Base-by-base conservation (phyloP, 2,888 invertebrate species). In the Tholera decimalis region DNA sequence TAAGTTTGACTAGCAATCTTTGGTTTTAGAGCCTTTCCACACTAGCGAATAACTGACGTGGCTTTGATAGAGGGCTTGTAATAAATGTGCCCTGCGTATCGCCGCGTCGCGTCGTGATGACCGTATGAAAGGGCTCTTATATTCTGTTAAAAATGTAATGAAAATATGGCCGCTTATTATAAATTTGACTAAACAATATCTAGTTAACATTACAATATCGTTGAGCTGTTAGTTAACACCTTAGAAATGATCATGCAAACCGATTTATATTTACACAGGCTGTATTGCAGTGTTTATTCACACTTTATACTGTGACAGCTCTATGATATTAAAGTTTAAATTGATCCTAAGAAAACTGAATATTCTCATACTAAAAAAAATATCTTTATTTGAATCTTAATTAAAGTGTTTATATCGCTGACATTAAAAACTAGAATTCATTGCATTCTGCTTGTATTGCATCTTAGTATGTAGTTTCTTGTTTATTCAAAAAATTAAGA, bases 201-300 rank as follows among this genome's bases (percentile, higher is more conserved):
- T 84, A 88, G 79, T 88, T 89, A 90, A 91, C 85, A 83, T 89
- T 91, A 92, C 79, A 80, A 91, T 91, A 92, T 93, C 93, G 92
- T 94, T 94, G 94, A 94, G 93, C 92, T 90, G 91, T 87, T 89
- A 92, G 91, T 87, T 89, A 93, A 92, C 90, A 89, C 86, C 90
- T 91, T 94, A 94, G 80, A 85, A 88, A 80, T 91, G 58, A 91
- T 88, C 89, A 93, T 92, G 93, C 92, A 92, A 92, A 89, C 86
- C 82, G 82, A 70, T 85, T 85, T 83, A 82, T 94, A 94, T 94
- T 89, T 94, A 94, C 94, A 94, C 59, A 65, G 80, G 83, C 76
- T 87, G 86, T 87, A 85, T 83, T 73, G 67, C 60, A 73, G 77
- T 83, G 82, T 84, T 80, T 75, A 67, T 73, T 75, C 61, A 81